phyloP scores from a whole-genome alignment of 2,888 invertebrate genomes.

The Nasonia oneida region DNA sequence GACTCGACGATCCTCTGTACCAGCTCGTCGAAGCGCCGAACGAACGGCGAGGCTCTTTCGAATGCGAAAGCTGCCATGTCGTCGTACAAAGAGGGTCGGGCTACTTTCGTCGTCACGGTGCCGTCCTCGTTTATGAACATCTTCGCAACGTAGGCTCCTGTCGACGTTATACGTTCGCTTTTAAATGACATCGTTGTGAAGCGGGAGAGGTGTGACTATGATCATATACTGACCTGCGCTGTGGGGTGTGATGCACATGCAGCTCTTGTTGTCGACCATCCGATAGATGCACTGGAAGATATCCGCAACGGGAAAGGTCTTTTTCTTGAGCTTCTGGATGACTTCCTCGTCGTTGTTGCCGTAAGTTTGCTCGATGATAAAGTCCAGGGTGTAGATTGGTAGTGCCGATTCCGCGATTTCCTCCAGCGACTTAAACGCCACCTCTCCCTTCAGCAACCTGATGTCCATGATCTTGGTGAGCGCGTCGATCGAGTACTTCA shows the following conservation, averaged over 20 bases:
- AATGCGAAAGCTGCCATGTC: slow-evolving; percentile 30
- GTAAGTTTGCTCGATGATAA: slow-evolving; percentile 22
- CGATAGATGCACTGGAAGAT: slow-evolving; percentile 14
- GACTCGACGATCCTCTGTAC: slow-evolving; percentile 32
- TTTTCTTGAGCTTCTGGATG: not conserved
- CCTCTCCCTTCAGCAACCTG: slow-evolving; percentile 18
- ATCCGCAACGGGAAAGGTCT: not conserved
- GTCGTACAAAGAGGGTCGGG: slow-evolving; percentile 18
- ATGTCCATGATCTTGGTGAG: slow-evolving; percentile 30
- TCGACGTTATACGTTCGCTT: not conserved
- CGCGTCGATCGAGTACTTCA: slow-evolving; percentile 29
- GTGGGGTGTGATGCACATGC: slow-evolving; percentile 37
- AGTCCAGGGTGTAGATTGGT: slow-evolving; percentile 24
- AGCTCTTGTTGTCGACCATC: slow-evolving; percentile 11
- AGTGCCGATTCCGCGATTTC: slow-evolving; percentile 18
- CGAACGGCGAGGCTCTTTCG: not conserved
- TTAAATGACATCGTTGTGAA: not conserved
- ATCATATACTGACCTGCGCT: slow-evolving; percentile 5
- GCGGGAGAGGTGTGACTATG: not conserved
- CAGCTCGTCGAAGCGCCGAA: not conserved
- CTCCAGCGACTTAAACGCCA: not conserved
- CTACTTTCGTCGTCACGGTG: not conserved
- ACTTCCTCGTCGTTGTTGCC: not conserved
- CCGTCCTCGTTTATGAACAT: slow-evolving; percentile 26
- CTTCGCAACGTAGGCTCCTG: slow-evolving; percentile 39